phyloP scores from a whole-genome alignment of 2,797 vertebrate genomes.

The Gymnopithys bicolor region DNA sequence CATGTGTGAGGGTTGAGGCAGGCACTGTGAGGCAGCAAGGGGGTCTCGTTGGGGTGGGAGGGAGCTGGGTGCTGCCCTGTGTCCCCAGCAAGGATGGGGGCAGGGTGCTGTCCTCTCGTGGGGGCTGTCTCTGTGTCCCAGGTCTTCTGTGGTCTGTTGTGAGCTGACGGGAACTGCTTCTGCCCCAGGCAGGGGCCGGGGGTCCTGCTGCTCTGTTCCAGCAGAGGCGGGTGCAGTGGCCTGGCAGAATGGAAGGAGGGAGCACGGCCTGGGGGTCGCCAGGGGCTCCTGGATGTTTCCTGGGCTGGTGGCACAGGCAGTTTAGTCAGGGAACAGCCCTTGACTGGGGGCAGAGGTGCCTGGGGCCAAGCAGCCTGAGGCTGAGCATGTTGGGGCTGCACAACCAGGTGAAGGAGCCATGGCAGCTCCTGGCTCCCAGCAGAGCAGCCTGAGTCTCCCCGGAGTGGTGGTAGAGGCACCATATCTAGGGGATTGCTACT shows the following conservation, averaged over 20 bases:
- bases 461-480: accelerated
- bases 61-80: accelerated
- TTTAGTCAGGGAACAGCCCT: accelerated
- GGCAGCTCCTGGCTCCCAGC: background rate
- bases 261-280: background rate
- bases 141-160: accelerated
- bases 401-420: accelerated
- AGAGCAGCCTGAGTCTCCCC: accelerated
- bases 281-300: background rate
- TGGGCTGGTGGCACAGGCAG: accelerated
- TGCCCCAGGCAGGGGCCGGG: too few species aligned
- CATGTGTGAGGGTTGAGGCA: accelerated
- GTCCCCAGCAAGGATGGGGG: accelerated
- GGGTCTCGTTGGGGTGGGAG: accelerated
- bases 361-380: too few species aligned
- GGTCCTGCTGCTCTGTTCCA: background rate
- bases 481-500: accelerated
- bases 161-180: accelerated
- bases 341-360: background rate
- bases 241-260: background rate
- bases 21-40: accelerated
- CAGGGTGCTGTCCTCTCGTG: background rate
- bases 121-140: too few species aligned
- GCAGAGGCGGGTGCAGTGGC: accelerated
- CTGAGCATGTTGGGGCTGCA: background rate